Evolutionary conservation across 2,888 invertebrate species (phyloP), one percentile per base, ranked within the genome.

Genomic region (Nebria salina): DNA sequence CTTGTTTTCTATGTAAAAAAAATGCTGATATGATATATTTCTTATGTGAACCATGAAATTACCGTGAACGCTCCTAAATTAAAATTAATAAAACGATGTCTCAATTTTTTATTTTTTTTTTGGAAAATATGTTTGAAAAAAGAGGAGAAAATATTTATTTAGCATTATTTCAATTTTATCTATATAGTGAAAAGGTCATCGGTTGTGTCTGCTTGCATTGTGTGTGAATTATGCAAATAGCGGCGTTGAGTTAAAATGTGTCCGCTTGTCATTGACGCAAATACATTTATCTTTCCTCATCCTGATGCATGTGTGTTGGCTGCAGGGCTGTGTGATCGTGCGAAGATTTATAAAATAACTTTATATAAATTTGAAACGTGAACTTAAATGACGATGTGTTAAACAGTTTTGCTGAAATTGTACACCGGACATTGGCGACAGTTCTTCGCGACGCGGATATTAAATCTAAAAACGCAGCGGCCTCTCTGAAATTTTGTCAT

Each of bases 361-460:
- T 54, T 13, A 13, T 54, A 76, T 76, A 75, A 76, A 76, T 76
- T 70, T 70, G 76, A 70, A 70, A 76, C 70, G 70, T 43, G 70
- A 76, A 70, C 65, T 76, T 70, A 76, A 76, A 76, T 70, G 76
- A 76, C 76, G 76, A 76, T 76, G 76, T 76, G 76, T 76, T 70
- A 76, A 76, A 54, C 54, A 68, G 76, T 70, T 54, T 68, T 70
- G 76, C 66, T 68, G 76, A 76, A 68, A 76, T 70, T 68, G 15
- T 42, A 76, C 70, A 76, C 76, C 76, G 26, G 64, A 64, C 75
- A 25, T 76, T 43, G 68, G 70, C 20, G 54, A 54, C 54, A 54
- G 54, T 8, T 3, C 34, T 34, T 34, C 34, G 54, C 4, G 54
- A 54, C 54, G 54, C 54, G 54, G 54, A 54, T 54, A 54, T 54